Conservation (phyloP, 2,888 invertebrate genomes). For the Sepioteuthis lessoniana region DNA sequence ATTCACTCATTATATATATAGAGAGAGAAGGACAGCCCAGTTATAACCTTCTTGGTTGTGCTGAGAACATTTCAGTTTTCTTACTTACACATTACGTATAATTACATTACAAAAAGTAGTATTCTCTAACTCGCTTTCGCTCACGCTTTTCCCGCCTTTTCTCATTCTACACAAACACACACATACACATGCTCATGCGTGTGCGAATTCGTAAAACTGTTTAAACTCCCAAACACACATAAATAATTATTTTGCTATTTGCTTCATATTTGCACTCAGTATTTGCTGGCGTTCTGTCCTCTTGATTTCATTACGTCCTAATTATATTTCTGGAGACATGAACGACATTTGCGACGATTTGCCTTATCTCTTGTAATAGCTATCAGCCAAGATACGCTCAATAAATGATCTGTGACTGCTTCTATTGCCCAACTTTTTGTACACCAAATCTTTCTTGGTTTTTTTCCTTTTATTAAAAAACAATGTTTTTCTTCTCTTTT, state of each 20-base stretch:
- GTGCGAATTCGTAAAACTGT: background rate
- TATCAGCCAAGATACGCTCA: background rate
- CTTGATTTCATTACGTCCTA: background rate
- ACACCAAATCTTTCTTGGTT: too few species aligned
- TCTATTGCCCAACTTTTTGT: background rate
- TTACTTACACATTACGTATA: too few species aligned
- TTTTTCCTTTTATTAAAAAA: too few species aligned
- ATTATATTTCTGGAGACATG: background rate
- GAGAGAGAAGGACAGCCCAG: too few species aligned
- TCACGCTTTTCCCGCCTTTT: background rate
- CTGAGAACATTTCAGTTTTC: too few species aligned
- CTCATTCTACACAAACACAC: too few species aligned
- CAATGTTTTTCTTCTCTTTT: too few species aligned
- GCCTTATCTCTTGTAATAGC: background rate
- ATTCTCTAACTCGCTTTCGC: background rate
- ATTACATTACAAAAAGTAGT: too few species aligned
- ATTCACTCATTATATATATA: too few species aligned
- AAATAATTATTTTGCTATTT: background rate
- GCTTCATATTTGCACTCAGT: background rate
- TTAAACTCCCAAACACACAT: background rate
- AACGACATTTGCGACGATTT: background rate
- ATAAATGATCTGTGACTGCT: background rate
- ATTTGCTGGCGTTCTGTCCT: background rate
- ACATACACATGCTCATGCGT: background rate
- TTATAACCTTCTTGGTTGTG: too few species aligned